Conservation (phyloP, 1,140 invertebrate genomes). For the Apocrypta bakeri region DNA sequence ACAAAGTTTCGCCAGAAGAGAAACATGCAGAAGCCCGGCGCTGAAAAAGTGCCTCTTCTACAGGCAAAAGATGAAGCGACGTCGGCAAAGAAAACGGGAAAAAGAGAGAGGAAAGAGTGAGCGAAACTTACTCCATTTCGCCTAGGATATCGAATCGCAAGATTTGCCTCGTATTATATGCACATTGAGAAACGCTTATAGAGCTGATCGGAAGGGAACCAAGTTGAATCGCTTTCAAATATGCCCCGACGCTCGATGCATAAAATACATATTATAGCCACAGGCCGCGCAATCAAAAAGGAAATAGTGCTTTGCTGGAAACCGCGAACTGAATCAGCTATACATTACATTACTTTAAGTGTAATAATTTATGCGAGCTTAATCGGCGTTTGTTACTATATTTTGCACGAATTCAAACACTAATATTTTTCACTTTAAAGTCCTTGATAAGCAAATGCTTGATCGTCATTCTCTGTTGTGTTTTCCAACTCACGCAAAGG, state of each 20-base stretch:
- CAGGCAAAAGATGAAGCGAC: slow-evolving; percentile 1
- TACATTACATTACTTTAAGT: too few species aligned
- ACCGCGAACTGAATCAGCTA: too few species aligned
- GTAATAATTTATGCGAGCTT: too few species aligned
- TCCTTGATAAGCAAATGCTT: background rate
- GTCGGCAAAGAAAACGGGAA: too few species aligned
- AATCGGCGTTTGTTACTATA: too few species aligned
- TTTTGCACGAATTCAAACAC: background rate
- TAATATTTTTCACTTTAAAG: background rate
- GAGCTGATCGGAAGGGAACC: background rate
- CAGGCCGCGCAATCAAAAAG: background rate
- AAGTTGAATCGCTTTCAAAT: slow-evolving; percentile 11
- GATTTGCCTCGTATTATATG: slow-evolving; percentile 21
- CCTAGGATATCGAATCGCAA: background rate
- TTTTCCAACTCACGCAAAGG: background rate
- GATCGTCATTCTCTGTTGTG: background rate
- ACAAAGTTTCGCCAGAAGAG: slow-evolving; percentile 51
- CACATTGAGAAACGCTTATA: slow-evolving; percentile 30
- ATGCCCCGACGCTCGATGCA: background rate
- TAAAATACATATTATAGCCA: background rate
- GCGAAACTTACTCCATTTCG: slow-evolving; percentile 57
- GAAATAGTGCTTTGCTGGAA: background rate
- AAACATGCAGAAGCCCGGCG: background rate
- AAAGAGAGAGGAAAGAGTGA: slow-evolving; percentile 30
- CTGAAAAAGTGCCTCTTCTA: background rate